Conservation (phyloP, 1,140 invertebrate genomes). For the Sitodiplosis mosellana region DNA sequence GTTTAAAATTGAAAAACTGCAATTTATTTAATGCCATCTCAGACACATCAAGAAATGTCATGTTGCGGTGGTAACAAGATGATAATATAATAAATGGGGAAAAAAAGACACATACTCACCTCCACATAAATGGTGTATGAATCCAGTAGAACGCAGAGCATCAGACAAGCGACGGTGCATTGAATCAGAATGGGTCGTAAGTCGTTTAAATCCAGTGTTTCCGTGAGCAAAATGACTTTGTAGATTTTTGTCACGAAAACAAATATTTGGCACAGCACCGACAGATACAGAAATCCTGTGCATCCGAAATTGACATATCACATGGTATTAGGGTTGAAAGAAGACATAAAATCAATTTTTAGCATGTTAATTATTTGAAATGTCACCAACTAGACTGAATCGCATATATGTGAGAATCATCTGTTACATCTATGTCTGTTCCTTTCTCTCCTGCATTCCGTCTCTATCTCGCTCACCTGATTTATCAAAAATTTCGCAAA, state of each 20-base stretch:
- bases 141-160: constrained; percentile 12
- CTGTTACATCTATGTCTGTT: no score
- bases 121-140: constrained; percentile 20
- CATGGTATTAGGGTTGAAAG: background rate
- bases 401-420: no score
- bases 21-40: background rate
- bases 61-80: background rate
- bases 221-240: background rate
- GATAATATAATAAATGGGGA: background rate
- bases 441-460: no score
- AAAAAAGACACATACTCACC: constrained; percentile 7
- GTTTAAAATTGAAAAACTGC: constrained; percentile 32
- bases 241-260: constrained; percentile 14
- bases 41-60: background rate
- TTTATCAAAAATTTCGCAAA: constrained; percentile 3
- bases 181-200: constrained; percentile 13
- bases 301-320: constrained; percentile 6
- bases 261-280: constrained; percentile 11
- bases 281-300: constrained; percentile 16
- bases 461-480: background rate
- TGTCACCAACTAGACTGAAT: background rate
- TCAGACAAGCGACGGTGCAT: constrained; percentile 9
- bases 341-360: background rate
- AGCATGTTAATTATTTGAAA: background rate
- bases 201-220: constrained; percentile 9